phyloP scores from a whole-genome alignment of 2,113 vertebrate genomes.

The Sminthopsis crassicaudata region DNA sequence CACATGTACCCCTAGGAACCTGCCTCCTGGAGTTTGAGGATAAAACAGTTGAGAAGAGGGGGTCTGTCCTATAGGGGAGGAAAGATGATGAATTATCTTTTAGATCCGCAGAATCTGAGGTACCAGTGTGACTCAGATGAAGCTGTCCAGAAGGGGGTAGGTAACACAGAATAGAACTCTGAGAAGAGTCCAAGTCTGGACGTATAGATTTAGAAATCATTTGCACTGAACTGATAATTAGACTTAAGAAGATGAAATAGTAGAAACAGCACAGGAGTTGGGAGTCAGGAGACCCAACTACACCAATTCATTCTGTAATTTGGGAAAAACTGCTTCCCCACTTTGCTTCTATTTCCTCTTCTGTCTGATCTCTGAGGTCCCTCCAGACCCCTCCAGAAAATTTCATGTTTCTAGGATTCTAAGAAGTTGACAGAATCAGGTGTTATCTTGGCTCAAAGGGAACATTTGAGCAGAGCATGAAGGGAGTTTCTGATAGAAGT shows the following conservation, averaged over 20 bases:
- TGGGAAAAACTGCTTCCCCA: conserved; percentile 11
- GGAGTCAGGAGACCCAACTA: background rate
- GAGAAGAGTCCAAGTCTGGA: background rate
- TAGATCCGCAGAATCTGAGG: background rate
- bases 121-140: background rate
- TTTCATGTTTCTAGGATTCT: background rate
- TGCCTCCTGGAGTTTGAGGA: background rate
- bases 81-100: background rate
- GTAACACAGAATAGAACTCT: background rate
- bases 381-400: conserved; percentile 16
- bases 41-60: background rate
- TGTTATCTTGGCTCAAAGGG: background rate
- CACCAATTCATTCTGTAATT: background rate
- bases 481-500: conserved; percentile 16
- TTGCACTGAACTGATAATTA: background rate
- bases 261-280: background rate
- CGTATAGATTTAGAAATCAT: background rate
- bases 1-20: background rate
- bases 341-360: background rate
- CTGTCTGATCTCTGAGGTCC: conserved; percentile 22
- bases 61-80: background rate
- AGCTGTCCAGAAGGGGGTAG: background rate
- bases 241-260: background rate
- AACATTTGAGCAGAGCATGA: background rate
- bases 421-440: background rate